phyloP scores from a whole-genome alignment of 2,113 vertebrate genomes.

The Protobothrops mucrosquamatus region DNA sequence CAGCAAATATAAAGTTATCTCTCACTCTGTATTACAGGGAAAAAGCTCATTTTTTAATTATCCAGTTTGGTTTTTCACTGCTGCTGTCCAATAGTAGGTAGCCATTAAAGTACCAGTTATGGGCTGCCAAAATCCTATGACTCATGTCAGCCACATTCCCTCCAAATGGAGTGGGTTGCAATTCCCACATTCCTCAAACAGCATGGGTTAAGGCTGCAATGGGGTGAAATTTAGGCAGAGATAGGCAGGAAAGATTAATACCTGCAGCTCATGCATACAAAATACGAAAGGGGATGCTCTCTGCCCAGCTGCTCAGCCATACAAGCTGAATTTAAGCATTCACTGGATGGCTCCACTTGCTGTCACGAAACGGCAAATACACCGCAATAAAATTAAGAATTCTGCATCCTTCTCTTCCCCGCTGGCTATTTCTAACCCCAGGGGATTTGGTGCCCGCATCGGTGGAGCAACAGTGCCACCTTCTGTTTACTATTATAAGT shows the following conservation, averaged over 20 bases:
- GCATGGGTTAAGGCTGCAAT: not conserved
- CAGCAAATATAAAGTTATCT: not conserved
- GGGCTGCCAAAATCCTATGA: not conserved
- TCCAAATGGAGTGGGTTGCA: not conserved
- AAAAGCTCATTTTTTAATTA: not conserved
- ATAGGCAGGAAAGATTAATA: not conserved
- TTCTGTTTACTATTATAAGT: not conserved
- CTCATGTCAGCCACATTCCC: not conserved
- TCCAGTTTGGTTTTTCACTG: not conserved
- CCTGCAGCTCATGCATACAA: not conserved
- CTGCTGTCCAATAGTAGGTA: not conserved
- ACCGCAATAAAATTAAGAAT: not conserved
- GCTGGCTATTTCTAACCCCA: not conserved
- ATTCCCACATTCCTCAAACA: not conserved
- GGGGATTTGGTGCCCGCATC: not conserved
- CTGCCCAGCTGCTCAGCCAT: not conserved
- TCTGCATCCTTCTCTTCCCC: not conserved
- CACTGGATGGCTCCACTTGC: not conserved
- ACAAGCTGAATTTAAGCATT: not conserved
- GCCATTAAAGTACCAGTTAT: not conserved
- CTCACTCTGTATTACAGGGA: not conserved
- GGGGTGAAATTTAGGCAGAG: not conserved
- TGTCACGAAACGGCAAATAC: not conserved
- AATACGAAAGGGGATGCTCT: not conserved
- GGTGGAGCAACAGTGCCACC: constrained; percentile 32